A percentile compares a stretch with the other conserved stretches of the same genome.
Conservation (phyloP, 2,888 invertebrate genomes). For the Daptonema setosum region DNA sequence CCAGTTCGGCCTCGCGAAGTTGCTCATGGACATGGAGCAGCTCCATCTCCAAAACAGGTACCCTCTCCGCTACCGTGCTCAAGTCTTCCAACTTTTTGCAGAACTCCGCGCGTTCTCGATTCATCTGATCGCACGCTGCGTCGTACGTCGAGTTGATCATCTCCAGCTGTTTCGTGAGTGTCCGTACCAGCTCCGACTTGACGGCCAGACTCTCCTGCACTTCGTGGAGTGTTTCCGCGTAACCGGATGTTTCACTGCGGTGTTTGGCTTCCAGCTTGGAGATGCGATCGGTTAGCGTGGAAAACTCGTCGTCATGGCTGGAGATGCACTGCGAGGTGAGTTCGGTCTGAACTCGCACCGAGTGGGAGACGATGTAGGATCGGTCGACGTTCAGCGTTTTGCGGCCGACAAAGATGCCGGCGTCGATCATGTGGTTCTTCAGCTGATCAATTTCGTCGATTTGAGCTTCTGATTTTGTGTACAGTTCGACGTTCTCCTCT, state of each 20-base stretch:
- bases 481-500: not conserved
- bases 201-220: not conserved
- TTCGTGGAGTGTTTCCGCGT: not conserved
- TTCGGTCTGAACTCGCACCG: not conserved
- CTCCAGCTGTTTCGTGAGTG: not conserved
- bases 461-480: not conserved
- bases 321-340: not conserved
- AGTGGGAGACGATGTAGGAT: not conserved
- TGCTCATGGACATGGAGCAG: not conserved
- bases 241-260: not conserved
- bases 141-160: not conserved
- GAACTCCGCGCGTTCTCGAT: not conserved
- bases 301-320: not conserved
- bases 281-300: not conserved
- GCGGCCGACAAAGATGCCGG: not conserved
- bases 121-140: not conserved
- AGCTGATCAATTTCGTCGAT: not conserved
- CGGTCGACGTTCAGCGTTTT: not conserved
- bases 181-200: not conserved
- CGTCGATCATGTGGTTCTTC: not conserved
- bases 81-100: not conserved
- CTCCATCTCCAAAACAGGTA: not conserved
- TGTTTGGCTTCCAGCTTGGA: not conserved
- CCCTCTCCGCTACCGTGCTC: not conserved
- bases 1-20: not conserved